Evolutionary conservation across 2,113 vertebrate species (phyloP), one percentile per base, ranked within the genome.

Genomic region (Colistium nudipinnis): DNA sequence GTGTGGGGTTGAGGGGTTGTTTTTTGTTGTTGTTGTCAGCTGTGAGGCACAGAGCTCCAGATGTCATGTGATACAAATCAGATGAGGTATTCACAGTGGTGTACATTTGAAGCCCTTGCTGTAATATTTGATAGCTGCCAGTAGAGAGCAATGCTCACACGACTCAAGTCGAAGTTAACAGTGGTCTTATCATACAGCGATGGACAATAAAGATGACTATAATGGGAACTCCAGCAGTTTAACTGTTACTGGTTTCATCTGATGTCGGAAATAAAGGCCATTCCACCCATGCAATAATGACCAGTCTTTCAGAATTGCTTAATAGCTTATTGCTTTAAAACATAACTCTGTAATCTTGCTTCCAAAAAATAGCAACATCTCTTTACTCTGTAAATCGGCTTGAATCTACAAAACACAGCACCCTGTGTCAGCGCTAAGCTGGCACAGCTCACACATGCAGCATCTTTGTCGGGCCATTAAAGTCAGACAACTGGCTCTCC

Each of bases 121-220:
- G 86, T 64, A 89, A 68, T 87, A 38, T 52, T 27, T 30, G 41
- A 71, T n/a, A 67, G 47, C 55, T 71, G 67, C 87, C 91, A 85
- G 82, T 82, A 92, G 90, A 87, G 87, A 65, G 88, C 87, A 90
- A 74, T 84, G 57, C 53, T 86, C 31, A 69, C 73, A 83, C 62
- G 69, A 84, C 35, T 56, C 65, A 69, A 56, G 13, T 7, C 19
- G 74, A 55, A 28, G 36, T 41, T 25, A 35, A 49, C 52, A 48
- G 13, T 57, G 2, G 4, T 49, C 62, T 49, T n/a, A 52, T 53
- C 16, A 49, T 36, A n/a, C 9, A 30, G 25, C 20, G 51, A 38
- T 10, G 17, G 8, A 47, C 31, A 28, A 36, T 16, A 2, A 5
- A 27, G 62, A 5, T 20, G 30, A 76, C 45, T 59, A 25, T 3